Evolutionary conservation across 64 coral and sea anemone genomes (phyloP).

Genomic region (Dendrophyllia cribrosa): DNA sequence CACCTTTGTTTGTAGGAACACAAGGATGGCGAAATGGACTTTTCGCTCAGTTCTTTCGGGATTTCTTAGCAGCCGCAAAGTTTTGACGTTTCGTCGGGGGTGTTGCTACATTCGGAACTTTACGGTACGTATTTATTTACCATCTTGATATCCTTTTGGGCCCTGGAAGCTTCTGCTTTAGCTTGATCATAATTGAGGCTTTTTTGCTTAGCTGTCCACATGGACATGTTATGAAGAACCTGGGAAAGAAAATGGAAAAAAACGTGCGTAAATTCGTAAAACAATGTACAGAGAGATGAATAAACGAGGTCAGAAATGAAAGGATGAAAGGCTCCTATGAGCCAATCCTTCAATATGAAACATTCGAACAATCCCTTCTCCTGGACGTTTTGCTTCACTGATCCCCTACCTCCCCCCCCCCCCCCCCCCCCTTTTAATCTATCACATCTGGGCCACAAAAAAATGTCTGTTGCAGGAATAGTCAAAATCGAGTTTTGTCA

Average conservation of each 20-base stretch:
- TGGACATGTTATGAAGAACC: constrained; percentile 90
- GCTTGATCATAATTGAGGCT: constrained; percentile 90
- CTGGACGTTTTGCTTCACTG: too few species aligned
- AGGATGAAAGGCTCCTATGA: too few species aligned
- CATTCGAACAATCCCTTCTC: neutral
- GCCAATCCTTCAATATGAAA: neutral
- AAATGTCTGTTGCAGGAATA: too few species aligned
- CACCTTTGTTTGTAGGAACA: too few species aligned
- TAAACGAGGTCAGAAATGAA: too few species aligned
- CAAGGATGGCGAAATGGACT: too few species aligned
- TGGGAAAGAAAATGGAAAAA: neutral
- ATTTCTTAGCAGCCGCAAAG: too few species aligned
- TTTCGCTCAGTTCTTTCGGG: too few species aligned
- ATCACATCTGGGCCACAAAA: too few species aligned
- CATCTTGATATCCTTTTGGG: constrained; percentile 96
- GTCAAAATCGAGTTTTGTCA: too few species aligned
- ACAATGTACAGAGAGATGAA: neutral
- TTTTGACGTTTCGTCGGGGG: too few species aligned
- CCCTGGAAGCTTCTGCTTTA: constrained; percentile 75
- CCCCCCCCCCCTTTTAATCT: neutral
- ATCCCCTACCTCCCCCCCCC: neutral
- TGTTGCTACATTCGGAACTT: too few species aligned
- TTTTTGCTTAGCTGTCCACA: constrained; percentile 97
- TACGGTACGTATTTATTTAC: constrained; percentile 6
- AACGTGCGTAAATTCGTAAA: neutral